phyloP scores from a whole-genome alignment of 2,888 invertebrate genomes.

The Lobophora halterata region DNA sequence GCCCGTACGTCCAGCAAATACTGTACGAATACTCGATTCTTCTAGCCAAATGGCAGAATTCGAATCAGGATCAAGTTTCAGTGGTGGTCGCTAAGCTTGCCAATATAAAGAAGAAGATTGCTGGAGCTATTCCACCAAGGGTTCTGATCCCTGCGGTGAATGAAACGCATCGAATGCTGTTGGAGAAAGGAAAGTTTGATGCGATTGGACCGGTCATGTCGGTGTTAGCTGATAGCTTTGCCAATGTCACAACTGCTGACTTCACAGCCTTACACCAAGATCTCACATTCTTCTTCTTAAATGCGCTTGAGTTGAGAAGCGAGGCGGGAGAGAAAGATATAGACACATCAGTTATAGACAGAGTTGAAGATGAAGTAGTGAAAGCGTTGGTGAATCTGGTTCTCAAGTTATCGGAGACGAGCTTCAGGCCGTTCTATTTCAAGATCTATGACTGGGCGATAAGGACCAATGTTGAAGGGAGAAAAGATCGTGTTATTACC shows the following conservation, averaged over 20 bases:
- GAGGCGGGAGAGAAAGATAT: constrained; percentile 64
- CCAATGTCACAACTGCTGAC: constrained; percentile 82
- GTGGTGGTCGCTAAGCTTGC: constrained; percentile 80
- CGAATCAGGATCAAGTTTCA: constrained; percentile 73
- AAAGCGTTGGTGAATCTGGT: constrained; percentile 90
- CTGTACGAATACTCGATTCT: constrained; percentile 83
- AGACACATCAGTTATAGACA: constrained; percentile 64
- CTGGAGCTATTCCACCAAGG: constrained; percentile 84
- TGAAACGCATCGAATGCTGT: constrained; percentile 82
- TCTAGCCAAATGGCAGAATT: constrained; percentile 72
- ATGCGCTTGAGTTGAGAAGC: constrained; percentile 85
- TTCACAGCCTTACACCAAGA: constrained; percentile 84
- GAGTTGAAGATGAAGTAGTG: constrained; percentile 87
- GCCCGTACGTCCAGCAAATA: constrained; percentile 89
- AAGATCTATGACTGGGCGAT: constrained; percentile 94
- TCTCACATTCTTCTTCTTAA: constrained; percentile 87
- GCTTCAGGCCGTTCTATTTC: constrained; percentile 93
- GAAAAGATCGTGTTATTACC: constrained; percentile 86
- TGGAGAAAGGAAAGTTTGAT: constrained; percentile 80
- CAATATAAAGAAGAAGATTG: constrained; percentile 84
- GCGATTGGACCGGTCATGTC: constrained; percentile 87
- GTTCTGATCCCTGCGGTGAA: constrained; percentile 88
- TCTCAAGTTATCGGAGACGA: constrained; percentile 92
- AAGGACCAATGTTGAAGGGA: constrained; percentile 78
- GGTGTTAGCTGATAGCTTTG: constrained; percentile 87